Conservation (phyloP, 2,888 invertebrate species). For the Ophonus ardosiacus region DNA sequence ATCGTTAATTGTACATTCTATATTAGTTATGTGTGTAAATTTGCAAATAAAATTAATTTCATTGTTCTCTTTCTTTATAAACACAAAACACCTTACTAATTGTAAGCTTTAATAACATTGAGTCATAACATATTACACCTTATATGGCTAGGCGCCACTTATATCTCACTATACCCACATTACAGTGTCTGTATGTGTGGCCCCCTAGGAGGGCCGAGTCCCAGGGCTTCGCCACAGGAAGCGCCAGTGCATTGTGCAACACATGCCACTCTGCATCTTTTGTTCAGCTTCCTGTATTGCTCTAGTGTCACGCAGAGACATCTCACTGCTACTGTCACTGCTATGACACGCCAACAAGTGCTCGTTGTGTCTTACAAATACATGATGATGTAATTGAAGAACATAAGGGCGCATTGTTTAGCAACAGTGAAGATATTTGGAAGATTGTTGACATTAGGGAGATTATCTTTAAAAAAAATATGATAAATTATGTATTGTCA, state of each 20-base stretch:
- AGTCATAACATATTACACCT: background rate
- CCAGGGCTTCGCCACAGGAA: slow-evolving; percentile 20
- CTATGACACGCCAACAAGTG: background rate
- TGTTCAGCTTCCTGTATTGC: slow-evolving; percentile 45
- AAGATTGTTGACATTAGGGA: background rate
- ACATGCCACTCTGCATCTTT: slow-evolving; percentile 37
- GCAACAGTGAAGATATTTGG: background rate
- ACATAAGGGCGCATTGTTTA: slow-evolving; percentile 35
- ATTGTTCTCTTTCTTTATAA: background rate
- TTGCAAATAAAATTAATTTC: background rate
- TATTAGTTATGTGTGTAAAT: background rate
- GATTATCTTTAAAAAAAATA: background rate
- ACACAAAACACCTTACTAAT: background rate
- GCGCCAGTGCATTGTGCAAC: slow-evolving; percentile 28
- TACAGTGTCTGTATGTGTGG: background rate
- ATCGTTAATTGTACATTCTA: no score
- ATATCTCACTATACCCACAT: slow-evolving; percentile 30
- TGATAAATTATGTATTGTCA: background rate
- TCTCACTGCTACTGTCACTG: slow-evolving; percentile 7
- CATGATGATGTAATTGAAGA: slow-evolving; percentile 39
- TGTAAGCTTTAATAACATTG: background rate
- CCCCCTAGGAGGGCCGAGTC: slow-evolving; percentile 17
- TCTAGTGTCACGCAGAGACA: background rate
- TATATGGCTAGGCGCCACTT: slow-evolving; percentile 17
- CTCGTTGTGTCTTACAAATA: slow-evolving; percentile 19